phyloP scores from a whole-genome alignment of 2,888 invertebrate species.

The Watsonalla cultraria region DNA sequence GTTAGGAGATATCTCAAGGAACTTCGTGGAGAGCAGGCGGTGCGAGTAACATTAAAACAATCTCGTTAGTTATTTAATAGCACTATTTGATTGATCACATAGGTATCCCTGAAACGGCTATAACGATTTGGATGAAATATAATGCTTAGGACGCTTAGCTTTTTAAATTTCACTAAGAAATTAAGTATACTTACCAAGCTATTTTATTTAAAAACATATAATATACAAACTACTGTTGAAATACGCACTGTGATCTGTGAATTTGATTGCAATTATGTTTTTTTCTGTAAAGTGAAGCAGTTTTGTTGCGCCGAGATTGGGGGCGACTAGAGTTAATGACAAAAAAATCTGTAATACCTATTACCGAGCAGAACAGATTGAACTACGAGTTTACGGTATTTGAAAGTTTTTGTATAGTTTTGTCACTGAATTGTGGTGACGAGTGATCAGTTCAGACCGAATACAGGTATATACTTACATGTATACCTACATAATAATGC shows the following conservation, averaged over 20 bases:
- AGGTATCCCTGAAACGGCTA: no score
- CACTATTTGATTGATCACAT: no score
- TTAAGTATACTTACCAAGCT: not conserved
- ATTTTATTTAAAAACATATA: no score
- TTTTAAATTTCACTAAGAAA: no score
- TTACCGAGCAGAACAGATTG: not conserved
- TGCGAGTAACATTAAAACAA: no score
- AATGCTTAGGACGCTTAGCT: no score
- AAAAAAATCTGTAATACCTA: not conserved
- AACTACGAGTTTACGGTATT: not conserved
- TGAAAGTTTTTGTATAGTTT: not conserved
- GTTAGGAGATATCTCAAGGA: no score
- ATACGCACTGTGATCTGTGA: not conserved
- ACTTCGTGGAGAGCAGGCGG: no score
- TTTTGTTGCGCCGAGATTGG: not conserved
- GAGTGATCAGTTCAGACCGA: not conserved
- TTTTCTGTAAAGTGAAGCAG: not conserved
- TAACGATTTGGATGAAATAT: no score
- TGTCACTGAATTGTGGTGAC: not conserved
- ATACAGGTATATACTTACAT: not conserved
- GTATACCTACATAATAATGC: no score
- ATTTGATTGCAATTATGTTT: conserved; percentile 1
- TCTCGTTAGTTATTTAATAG: no score
- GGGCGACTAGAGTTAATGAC: not conserved
- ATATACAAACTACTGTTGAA: not conserved